Percentiles rank a stretch among this genome's conserved stretches.
These are phyloP conservation scores for Boulengeromyrus knoepffleri DNA, from an alignment of 2,113 vertebrate species.

Conservation along the genomic window DNA sequence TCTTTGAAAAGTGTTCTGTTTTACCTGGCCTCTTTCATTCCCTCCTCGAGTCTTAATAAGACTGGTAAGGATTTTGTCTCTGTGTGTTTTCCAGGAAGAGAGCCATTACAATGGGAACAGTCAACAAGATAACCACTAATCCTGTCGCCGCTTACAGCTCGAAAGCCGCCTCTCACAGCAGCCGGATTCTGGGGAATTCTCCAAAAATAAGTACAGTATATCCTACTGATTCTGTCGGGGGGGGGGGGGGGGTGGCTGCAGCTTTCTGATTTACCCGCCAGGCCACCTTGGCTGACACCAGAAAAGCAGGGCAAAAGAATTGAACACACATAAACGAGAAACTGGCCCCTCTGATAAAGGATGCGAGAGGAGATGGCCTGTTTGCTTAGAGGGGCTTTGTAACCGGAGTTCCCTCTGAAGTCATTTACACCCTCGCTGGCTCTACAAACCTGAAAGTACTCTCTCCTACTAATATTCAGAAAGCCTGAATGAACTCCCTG, in stretches of 20 bases:
- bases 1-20: conserved; percentile 45
- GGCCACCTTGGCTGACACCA: not conserved
- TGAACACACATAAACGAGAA: not conserved
- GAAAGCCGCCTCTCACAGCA: conserved; percentile 36
- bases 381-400: not conserved
- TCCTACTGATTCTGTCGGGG: conserved; percentile 1
- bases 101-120: conserved; percentile 47
- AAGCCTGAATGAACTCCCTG: not conserved
- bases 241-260: not conserved
- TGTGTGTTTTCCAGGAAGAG: conserved; percentile 57
- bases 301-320: not conserved
- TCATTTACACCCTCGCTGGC: not conserved
- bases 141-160: conserved; percentile 44
- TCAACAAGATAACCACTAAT: conserved; percentile 56
- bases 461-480: not conserved
- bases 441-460: not conserved
- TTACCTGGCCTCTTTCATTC: conserved; percentile 42
- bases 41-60: conserved; percentile 50
- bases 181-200: conserved; percentile 16
- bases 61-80: conserved; percentile 62
- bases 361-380: not conserved
- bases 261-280: not conserved
- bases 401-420: not conserved
- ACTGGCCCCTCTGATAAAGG: not conserved
- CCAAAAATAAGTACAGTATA: not conserved